Evolutionary conservation across 2,888 invertebrate genomes (phyloP).

Genomic region (Bugulina stolonifera): DNA sequence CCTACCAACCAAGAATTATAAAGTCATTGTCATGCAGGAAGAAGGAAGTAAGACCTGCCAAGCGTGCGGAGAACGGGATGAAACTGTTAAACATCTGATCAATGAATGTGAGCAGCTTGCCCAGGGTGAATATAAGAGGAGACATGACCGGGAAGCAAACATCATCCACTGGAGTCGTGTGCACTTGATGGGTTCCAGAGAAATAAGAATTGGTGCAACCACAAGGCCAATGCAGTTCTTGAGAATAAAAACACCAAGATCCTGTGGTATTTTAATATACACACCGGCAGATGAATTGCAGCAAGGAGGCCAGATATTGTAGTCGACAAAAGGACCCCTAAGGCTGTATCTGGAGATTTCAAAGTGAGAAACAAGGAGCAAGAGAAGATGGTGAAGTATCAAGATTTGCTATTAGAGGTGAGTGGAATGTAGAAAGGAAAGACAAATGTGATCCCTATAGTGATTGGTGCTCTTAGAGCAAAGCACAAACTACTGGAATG

Average conservation of each 20-base stretch:
- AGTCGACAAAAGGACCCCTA: too few relatives aligned
- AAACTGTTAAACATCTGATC: background rate
- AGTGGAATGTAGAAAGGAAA: background rate
- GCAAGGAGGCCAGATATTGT: background rate
- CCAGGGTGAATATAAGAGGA: too few relatives aligned
- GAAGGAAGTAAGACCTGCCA: background rate
- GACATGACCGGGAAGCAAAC: background rate
- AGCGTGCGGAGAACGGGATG: background rate
- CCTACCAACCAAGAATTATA: too few relatives aligned
- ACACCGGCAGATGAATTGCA: background rate
- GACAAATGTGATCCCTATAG: background rate
- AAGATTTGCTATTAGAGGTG: background rate
- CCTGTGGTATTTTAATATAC: background rate
- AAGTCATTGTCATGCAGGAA: background rate
- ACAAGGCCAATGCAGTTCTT: too few relatives aligned
- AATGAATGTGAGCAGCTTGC: background rate
- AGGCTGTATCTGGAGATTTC: too few relatives aligned
- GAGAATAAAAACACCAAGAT: too few relatives aligned
- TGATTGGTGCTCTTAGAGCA: background rate
- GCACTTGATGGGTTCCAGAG: background rate
- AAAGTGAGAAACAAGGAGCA: background rate
- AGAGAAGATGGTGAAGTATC: too few relatives aligned
- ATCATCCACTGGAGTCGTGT: background rate
- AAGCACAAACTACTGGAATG: too few relatives aligned
- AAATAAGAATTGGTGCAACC: background rate